Base-by-base conservation (phyloP, 1,140 invertebrate species). In the Drosophila varians region DNA sequence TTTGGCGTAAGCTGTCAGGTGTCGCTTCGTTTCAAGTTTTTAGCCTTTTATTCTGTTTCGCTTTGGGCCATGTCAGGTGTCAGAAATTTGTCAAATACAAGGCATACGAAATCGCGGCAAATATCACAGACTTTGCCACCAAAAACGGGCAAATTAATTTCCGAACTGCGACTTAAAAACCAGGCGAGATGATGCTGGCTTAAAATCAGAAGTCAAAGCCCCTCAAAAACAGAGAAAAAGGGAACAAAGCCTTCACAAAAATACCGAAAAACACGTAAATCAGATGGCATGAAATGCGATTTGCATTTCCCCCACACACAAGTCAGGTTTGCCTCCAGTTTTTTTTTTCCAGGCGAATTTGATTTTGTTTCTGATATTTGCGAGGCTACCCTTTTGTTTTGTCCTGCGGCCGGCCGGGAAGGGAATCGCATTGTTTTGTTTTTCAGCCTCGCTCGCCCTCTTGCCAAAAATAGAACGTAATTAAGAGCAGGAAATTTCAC, bases 401-500 rank as follows among this genome's bases (percentile, higher is more conserved):
- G 43, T 45, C 21, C 43, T 25, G 43, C 6, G 28, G n/a, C 21
- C 21, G n/a, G n/a, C n/a, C n/a, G n/a, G n/a, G n/a, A n/a, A n/a
- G n/a, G n/a, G n/a, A n/a, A n/a, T n/a, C n/a, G n/a, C n/a, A n/a
- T n/a, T 31, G 36, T n/a, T 31, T 38, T 52, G 26, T 36, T 64
- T 28, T 58, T 43, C 25, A 16, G 23, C 45, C 61, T 25, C 7
- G n/a, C n/a, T 11, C 40, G 14, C 40, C 40, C 14, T 16, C 31
- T 52, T 40, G 42, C 56, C 56, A 52, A 64, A 64, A 62, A 76
- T 76, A 71, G 31, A 70, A 53, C 74, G 65, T 64, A 76, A 77
- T 76, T 76, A 76, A 53, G 52, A 64, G 56, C 65, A 62, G 65
- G 51, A 72, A 77, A 64, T 56, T 77, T 77, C 26, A 60, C 49